Conservation (phyloP, 2,797 vertebrate genomes). For the Platyrinchus mystaceus region DNA sequence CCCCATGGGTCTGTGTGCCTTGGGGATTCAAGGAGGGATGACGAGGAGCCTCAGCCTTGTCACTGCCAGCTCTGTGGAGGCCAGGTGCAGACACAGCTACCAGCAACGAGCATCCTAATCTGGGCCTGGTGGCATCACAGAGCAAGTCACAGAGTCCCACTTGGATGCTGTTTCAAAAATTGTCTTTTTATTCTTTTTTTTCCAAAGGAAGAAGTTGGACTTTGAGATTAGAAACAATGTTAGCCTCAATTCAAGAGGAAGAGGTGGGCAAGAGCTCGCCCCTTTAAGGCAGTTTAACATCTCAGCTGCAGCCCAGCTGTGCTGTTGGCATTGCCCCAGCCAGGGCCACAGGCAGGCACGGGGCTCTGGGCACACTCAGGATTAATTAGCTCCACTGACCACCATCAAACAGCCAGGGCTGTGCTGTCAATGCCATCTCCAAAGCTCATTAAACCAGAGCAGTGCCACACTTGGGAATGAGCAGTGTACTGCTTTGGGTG, state of each 20-base stretch:
- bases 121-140: fast-evolving
- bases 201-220: neutral
- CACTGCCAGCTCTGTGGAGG: neutral
- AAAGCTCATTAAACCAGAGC: slow-evolving; percentile 38
- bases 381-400: slow-evolving; percentile 31
- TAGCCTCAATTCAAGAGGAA: neutral
- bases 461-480: neutral
- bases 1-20: neutral
- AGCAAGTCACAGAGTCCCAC: neutral
- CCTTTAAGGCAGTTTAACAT: neutral
- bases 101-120: neutral
- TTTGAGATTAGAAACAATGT: neutral
- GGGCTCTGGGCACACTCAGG: neutral
- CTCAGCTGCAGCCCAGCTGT: neutral
- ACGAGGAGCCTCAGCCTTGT: neutral
- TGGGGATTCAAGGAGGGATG: fast-evolving
- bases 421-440: neutral
- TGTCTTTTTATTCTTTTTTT: neutral
- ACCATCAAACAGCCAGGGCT: neutral
- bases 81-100: neutral
- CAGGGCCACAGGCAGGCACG: fast-evolving
- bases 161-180: neutral
- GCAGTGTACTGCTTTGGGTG: neutral
- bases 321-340: neutral
- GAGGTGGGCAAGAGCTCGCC: neutral